A percentile compares a stretch with the other conserved stretches of the same genome.
These are phyloP conservation scores for Gallinago stenura DNA, from an alignment of 2,797 vertebrate species.

Conservation along the genomic window DNA sequence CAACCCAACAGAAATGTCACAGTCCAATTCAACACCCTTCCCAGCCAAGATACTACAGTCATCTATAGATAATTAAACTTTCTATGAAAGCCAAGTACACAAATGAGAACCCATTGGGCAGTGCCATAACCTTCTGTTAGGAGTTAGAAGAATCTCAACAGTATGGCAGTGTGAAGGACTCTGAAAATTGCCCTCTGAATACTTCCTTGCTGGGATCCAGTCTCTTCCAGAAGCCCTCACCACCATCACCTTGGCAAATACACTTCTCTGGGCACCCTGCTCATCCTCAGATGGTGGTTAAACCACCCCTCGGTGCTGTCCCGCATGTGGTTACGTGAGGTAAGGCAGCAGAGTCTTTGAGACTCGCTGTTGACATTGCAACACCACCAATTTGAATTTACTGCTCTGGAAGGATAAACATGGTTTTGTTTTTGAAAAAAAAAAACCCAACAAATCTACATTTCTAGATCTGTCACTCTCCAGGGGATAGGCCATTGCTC, in stretches of 20 bases:
- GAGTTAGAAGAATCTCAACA: background rate
- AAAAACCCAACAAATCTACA: too few species aligned
- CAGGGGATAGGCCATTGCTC: background rate
- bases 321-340: fast-evolving
- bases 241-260: background rate
- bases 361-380: background rate
- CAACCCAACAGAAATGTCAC: slow-evolving; percentile 1
- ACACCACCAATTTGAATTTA: fast-evolving
- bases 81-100: background rate
- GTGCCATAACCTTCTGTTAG: background rate
- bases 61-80: background rate
- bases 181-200: background rate
- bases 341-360: background rate
- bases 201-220: background rate
- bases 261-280: background rate
- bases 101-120: background rate
- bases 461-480: background rate
- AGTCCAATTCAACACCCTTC: slow-evolving; percentile 2
- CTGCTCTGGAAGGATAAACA: background rate
- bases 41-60: background rate
- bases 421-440: background rate
- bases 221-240: background rate
- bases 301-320: background rate
- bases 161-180: background rate
- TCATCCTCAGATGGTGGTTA: background rate